Evolutionary conservation across 1,140 invertebrate genomes (phyloP), one percentile per base, ranked within the genome.

Genomic region (Aleiodes sp.): DNA sequence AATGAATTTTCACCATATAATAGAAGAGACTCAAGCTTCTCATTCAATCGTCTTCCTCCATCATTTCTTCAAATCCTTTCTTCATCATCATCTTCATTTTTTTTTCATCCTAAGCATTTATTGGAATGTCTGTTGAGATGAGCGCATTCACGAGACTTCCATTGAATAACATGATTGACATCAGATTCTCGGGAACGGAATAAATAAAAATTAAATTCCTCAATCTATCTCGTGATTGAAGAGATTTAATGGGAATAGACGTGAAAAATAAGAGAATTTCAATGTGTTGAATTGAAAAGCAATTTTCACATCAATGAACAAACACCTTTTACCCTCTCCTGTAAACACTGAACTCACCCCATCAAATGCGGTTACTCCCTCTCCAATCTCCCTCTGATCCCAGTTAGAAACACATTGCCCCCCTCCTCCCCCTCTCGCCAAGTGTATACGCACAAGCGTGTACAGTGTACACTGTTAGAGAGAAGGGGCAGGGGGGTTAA

Each of bases 1-100:
- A 64, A 65, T 73, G 68, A 68, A 68, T 43, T 56, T 14, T 19
- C 37, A 19, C 21, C 35, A 12, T 2, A 21, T 4, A 9, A 31
- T n/a, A 31, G 12, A 16, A 14, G 16, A 4, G 39, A 4, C 16
- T 43, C 39, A 43, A 59, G 28, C n/a, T 24, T 31, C 24, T 59
- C n/a, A 29, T 59, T 31, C 28, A 1, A 6, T 31, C 26, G 10
- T 59, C n/a, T 59, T 26, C 24, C 9, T n/a, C 4, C 28, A 59
- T 29, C 56, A 29, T 59, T 59, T 59, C 14, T 12, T 29, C n/a
- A 29, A 31, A n/a, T 59, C 12, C 16, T 59, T 14, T 12, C 24
- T 31, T 52, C 28, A 28, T 59, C 56, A 14, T 33, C 31, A 33
- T 33, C 31, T n/a, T n/a, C n/a, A 33, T 33, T n/a, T n/a, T n/a